Percentiles rank a stretch among this genome's conserved stretches.
Conservation (phyloP, 2,888 invertebrate species). For the Cynaeus angustus region DNA sequence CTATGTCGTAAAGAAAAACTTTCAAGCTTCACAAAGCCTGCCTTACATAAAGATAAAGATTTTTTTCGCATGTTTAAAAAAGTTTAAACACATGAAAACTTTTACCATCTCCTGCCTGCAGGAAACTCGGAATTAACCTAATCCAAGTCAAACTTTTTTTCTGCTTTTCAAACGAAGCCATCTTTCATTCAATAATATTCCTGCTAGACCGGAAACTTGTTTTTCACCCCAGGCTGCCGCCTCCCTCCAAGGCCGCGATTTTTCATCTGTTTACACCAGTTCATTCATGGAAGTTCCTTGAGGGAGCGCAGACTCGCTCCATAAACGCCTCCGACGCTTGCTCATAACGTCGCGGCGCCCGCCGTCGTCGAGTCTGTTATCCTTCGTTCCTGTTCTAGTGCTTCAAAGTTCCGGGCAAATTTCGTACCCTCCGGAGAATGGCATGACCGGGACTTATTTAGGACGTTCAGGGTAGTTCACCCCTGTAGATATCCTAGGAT, state of each 20-base stretch:
- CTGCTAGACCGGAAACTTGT: not conserved
- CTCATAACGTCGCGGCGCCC: constrained; percentile 59
- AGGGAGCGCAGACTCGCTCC: constrained; percentile 51
- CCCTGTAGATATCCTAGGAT: constrained; percentile 8
- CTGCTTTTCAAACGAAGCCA: not conserved
- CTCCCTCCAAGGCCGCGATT: constrained; percentile 13
- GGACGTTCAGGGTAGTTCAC: constrained; percentile 42
- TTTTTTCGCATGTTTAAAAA: too few species aligned
- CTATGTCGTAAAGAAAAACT: too few species aligned
- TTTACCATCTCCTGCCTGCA: too few species aligned
- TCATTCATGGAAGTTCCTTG: constrained; percentile 28
- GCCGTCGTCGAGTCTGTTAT: constrained; percentile 61
- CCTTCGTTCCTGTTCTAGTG: constrained; percentile 54
- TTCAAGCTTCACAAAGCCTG: too few species aligned
- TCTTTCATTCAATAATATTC: not conserved
- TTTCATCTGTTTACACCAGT: constrained; percentile 20
- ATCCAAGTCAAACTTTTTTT: too few species aligned
- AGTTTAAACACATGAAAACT: too few species aligned
- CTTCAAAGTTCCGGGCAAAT: constrained; percentile 46
- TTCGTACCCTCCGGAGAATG: constrained; percentile 48
- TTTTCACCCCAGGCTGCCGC: not conserved
- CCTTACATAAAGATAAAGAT: too few species aligned
- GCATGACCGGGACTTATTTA: constrained; percentile 40
- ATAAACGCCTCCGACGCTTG: constrained; percentile 59
- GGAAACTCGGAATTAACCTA: too few species aligned